Percentiles rank a stretch among this genome's conserved stretches.
Evolutionary conservation across 2,888 invertebrate genomes (phyloP).

Genomic region (Pandemis cinnamomeana): DNA sequence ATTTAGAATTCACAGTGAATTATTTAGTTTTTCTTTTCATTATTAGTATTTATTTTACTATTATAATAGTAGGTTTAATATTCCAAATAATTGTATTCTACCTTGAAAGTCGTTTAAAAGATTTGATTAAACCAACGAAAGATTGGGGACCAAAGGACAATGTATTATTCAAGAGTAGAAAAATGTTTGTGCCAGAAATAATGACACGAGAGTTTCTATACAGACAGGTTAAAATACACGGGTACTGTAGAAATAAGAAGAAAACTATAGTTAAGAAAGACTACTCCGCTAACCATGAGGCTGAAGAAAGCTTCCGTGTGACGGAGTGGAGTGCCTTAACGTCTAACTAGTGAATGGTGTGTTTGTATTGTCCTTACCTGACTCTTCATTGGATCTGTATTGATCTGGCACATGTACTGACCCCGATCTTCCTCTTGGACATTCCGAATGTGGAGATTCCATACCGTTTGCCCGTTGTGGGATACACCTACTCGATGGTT

Average conservation of each 20-base stretch:
- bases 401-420: conserved; percentile 97
- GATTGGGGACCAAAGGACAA: conserved; percentile 73
- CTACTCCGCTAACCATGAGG: not conserved
- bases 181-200: conserved; percentile 79
- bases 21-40: conserved; percentile 57
- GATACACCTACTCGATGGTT: conserved; percentile 94
- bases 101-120: conserved; percentile 45
- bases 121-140: conserved; percentile 55
- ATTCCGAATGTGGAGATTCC: conserved; percentile 95
- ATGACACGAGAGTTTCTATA: conserved; percentile 81
- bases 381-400: conserved; percentile 97
- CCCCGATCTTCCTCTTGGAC: conserved; percentile 95
- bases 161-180: conserved; percentile 70
- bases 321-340: conserved; percentile 62
- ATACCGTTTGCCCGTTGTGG: conserved; percentile 93
- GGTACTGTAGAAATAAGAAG: conserved; percentile 55
- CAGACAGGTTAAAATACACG: conserved; percentile 73
- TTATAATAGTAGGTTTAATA: conserved; percentile 58
- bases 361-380: conserved; percentile 85
- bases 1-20: conserved; percentile 50
- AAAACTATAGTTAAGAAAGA: conserved; percentile 37
- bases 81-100: conserved; percentile 54
- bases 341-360: conserved; percentile 57
- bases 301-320: conserved; percentile 44
- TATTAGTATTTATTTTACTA: conserved; percentile 56